Conservation (phyloP, 2,113 vertebrate species). For the Cynocephalus volans region DNA sequence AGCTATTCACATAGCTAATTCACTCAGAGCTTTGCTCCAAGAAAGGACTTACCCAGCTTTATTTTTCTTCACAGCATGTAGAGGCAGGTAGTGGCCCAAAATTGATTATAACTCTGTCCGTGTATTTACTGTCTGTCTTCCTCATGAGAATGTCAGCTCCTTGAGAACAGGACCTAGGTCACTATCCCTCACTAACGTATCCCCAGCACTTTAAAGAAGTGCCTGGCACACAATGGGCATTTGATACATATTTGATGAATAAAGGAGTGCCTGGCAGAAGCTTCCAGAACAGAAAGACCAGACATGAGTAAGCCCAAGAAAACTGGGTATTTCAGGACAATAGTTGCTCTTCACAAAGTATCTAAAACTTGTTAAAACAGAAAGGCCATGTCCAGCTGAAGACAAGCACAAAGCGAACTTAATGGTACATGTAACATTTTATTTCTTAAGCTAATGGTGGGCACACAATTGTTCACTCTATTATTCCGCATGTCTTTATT, state of each 20-base stretch:
- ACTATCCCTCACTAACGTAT: background rate
- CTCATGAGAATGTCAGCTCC: background rate
- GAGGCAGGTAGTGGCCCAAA: background rate
- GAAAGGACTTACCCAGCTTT: background rate
- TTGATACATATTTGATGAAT: constrained; percentile 23
- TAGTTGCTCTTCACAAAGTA: background rate
- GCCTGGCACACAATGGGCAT: background rate
- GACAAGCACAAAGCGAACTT: background rate
- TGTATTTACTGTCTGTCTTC: background rate
- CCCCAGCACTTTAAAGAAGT: background rate
- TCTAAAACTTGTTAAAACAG: constrained; percentile 14
- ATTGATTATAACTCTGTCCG: background rate
- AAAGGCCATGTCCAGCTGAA: background rate
- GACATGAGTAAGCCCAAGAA: background rate
- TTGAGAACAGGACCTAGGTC: background rate
- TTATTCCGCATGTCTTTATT: background rate
- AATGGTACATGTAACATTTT: background rate
- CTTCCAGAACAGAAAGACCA: constrained; percentile 41
- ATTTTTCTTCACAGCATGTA: background rate
- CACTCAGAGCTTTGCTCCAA: background rate
- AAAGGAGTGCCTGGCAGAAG: background rate
- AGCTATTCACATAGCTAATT: background rate
- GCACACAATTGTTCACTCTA: background rate
- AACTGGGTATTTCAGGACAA: constrained; percentile 5
- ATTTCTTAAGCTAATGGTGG: background rate